These are phyloP conservation scores for Zaprionus lachaisei DNA, from an alignment of 1,140 invertebrate species.

Conservation along the genomic window DNA sequence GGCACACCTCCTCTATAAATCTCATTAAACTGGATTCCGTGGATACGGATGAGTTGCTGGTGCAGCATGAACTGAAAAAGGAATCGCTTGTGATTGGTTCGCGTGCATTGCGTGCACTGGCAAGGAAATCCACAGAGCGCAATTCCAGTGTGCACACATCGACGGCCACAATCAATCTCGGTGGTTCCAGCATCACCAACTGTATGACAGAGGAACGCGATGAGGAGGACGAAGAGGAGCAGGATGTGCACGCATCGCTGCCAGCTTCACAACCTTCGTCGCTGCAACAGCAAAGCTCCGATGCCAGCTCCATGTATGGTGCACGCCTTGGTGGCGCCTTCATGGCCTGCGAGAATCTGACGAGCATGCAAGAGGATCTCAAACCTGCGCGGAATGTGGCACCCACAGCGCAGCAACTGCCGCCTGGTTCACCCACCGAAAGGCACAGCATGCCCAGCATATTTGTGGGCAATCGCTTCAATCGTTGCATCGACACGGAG, in stretches of 20 bases:
- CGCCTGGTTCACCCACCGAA: slow-evolving; percentile 61
- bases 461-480: slow-evolving; percentile 86
- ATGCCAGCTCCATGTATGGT: slow-evolving; percentile 86
- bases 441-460: slow-evolving; percentile 85
- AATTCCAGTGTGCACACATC: slow-evolving; percentile 85
- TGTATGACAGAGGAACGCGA: slow-evolving; percentile 64
- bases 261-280: slow-evolving; percentile 12
- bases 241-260: neutral
- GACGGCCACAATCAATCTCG: slow-evolving; percentile 84
- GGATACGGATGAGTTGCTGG: slow-evolving; percentile 51
- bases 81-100: slow-evolving; percentile 80
- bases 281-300: slow-evolving; percentile 85
- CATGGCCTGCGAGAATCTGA: slow-evolving; percentile 88
- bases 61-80: slow-evolving; percentile 64
- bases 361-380: slow-evolving; percentile 86
- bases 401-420: neutral
- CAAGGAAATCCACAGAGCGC: slow-evolving; percentile 65
- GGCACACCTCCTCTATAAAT: slow-evolving; percentile 76
- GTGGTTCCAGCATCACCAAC: slow-evolving; percentile 62
- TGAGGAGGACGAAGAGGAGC: neutral
- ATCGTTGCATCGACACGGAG: slow-evolving; percentile 85
- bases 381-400: neutral
- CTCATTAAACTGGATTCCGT: slow-evolving; percentile 70
- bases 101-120: slow-evolving; percentile 67
- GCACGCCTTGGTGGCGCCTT: slow-evolving; percentile 85